These are phyloP conservation scores for Colinus virginianus DNA, from an alignment of 2,113 vertebrate species.

Conservation along the genomic window DNA sequence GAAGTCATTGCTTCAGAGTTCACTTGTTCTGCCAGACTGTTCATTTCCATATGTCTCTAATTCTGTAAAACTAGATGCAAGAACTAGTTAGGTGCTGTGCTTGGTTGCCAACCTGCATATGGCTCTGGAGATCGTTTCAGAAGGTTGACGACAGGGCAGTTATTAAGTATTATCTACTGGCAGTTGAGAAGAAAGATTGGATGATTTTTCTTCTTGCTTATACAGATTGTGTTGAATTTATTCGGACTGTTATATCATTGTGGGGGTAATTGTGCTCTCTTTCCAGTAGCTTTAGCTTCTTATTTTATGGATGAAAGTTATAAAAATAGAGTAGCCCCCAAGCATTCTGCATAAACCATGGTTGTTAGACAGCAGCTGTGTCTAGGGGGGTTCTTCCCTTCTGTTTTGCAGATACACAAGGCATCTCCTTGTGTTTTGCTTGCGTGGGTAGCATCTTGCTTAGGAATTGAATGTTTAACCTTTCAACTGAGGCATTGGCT, in stretches of 20 bases:
- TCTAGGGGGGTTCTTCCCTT: neutral
- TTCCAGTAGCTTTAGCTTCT: conserved; percentile 39
- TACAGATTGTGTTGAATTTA: conserved; percentile 26
- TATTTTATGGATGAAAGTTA: conserved; percentile 20
- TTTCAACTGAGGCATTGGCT: neutral
- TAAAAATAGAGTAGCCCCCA: conserved; percentile 42
- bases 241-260: conserved; percentile 28
- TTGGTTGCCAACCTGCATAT: conserved; percentile 22
- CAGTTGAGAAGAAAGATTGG: neutral
- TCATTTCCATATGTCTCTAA: conserved; percentile 59
- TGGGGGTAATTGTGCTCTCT: conserved; percentile 21
- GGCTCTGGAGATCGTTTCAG: conserved; percentile 9
- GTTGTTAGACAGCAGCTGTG: conserved; percentile 22
- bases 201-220: conserved; percentile 10
- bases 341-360: conserved; percentile 23
- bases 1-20: conserved; percentile 40
- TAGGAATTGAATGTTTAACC: neutral
- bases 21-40: conserved; percentile 44
- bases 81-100: neutral
- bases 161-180: conserved; percentile 15
- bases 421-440: neutral
- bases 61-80: conserved; percentile 36
- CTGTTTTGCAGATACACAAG: neutral
- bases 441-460: fast-evolving
- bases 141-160: conserved; percentile 7